Conservation (phyloP, 2,113 vertebrate species). For the Heteronetta atricapilla region DNA sequence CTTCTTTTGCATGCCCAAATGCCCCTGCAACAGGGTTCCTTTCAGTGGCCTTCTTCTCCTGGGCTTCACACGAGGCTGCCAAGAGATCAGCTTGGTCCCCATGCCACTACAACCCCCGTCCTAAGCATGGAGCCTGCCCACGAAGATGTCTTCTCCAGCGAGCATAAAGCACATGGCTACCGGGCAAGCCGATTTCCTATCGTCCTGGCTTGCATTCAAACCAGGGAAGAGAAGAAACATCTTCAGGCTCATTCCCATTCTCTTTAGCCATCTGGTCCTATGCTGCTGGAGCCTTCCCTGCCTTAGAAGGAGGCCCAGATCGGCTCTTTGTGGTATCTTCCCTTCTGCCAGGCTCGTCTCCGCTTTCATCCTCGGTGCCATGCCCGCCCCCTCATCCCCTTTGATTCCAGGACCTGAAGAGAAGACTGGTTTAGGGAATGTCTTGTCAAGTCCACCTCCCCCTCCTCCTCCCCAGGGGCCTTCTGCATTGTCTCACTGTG, state of each 20-base stretch:
- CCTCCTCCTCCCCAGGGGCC: slow-evolving; percentile 38
- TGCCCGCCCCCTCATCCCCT: slow-evolving; percentile 32
- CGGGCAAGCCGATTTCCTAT: not conserved
- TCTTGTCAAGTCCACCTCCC: slow-evolving; percentile 37
- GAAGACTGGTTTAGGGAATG: slow-evolving; percentile 23
- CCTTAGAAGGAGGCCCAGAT: not conserved
- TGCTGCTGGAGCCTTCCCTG: not conserved
- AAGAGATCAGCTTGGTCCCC: not conserved
- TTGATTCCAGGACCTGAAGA: slow-evolving; percentile 39
- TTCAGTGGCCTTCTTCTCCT: not conserved
- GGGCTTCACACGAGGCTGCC: not conserved
- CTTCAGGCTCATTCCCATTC: slow-evolving; percentile 35
- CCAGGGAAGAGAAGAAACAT: not conserved
- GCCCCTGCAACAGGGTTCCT: not conserved
- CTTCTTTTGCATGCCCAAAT: not conserved
- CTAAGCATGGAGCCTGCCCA: not conserved
- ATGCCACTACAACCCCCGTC: not conserved
- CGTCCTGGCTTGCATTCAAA: not conserved
- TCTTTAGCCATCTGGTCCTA: not conserved
- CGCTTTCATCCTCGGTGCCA: slow-evolving; percentile 29
- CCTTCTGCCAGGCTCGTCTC: slow-evolving; percentile 36
- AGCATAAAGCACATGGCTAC: not conserved
- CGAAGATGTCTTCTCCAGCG: rapidly evolving
- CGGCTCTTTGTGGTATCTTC: slow-evolving; percentile 31
- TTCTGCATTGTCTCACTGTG: slow-evolving; percentile 48